Conservation (phyloP, 2,113 vertebrate genomes). For the Neodon shergylaensis region DNA sequence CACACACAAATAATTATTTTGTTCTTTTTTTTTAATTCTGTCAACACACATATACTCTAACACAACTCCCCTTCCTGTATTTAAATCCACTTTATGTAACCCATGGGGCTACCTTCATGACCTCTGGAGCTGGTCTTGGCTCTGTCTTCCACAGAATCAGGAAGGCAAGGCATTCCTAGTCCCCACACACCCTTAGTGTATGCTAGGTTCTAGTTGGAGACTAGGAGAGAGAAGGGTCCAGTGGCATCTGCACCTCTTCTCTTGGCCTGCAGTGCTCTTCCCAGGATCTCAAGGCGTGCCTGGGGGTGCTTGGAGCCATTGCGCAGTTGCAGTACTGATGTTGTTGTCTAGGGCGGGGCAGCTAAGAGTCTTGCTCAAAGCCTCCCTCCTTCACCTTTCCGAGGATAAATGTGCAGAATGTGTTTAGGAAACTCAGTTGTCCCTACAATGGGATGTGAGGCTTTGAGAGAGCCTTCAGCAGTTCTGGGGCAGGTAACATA, state of each 20-base stretch:
- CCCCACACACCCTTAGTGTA: neutral
- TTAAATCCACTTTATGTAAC: neutral
- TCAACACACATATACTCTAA: neutral
- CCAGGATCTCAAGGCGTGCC: neutral
- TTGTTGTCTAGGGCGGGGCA: neutral
- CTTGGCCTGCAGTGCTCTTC: neutral
- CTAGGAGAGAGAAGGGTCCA: neutral
- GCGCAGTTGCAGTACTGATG: neutral
- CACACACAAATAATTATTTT: neutral
- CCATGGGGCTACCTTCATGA: neutral
- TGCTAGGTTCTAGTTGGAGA: neutral
- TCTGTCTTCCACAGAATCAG: neutral
- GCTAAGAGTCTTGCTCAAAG: neutral
- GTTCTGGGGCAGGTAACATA: neutral
- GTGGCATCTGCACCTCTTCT: neutral
- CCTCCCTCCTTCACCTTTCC: neutral
- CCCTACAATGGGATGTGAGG: neutral
- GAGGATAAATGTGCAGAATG: neutral
- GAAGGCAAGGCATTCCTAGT: neutral
- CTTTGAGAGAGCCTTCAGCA: conserved; percentile 20
- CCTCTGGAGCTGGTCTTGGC: neutral
- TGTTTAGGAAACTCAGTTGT: neutral
- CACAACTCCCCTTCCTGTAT: neutral
- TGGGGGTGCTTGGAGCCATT: neutral
- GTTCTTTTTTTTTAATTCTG: neutral